These are phyloP conservation scores for Shinisaurus crocodilurus DNA, from an alignment of 2,113 vertebrate species.

Conservation along the genomic window DNA sequence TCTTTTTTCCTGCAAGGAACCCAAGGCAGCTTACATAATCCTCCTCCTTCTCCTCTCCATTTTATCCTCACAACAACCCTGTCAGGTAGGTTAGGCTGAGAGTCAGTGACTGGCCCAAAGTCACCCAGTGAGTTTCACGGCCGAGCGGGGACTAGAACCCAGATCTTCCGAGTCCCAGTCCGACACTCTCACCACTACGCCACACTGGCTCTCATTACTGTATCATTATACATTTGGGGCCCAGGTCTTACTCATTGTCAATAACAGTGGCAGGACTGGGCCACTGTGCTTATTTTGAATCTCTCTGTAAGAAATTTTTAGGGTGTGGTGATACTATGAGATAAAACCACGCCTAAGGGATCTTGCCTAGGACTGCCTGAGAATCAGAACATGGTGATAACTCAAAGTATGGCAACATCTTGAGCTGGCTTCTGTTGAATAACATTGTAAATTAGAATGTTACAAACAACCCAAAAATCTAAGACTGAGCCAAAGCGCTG, in stretches of 20 bases:
- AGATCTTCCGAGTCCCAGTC: too few species aligned
- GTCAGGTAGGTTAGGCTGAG: too few species aligned
- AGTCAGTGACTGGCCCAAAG: too few species aligned
- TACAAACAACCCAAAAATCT: background rate
- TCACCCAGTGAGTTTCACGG: too few species aligned
- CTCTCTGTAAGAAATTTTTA: slow-evolving; percentile 44
- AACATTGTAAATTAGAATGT: too few species aligned
- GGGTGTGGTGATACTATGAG: slow-evolving; percentile 72
- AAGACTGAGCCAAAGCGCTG: background rate
- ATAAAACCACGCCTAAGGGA: slow-evolving; percentile 72
- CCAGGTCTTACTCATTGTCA: slow-evolving; percentile 63
- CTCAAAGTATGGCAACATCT: slow-evolving; percentile 56
- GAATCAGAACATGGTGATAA: slow-evolving; percentile 67
- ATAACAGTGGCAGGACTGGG: slow-evolving; percentile 58
- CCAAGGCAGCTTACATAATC: too few species aligned
- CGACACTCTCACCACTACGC: too few species aligned
- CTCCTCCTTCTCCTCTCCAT: too few species aligned
- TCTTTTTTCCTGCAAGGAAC: too few species aligned
- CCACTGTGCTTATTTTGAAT: slow-evolving; percentile 56
- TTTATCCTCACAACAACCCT: too few species aligned
- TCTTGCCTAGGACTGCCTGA: slow-evolving; percentile 53
- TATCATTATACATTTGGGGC: slow-evolving; percentile 42
- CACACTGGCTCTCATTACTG: too few species aligned
- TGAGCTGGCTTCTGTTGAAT: background rate
- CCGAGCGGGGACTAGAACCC: too few species aligned